Percentiles rank a stretch among this genome's conserved stretches.
Evolutionary conservation across 2,888 invertebrate species (phyloP).

Genomic region (Stenoptilia bipunctidactyla): DNA sequence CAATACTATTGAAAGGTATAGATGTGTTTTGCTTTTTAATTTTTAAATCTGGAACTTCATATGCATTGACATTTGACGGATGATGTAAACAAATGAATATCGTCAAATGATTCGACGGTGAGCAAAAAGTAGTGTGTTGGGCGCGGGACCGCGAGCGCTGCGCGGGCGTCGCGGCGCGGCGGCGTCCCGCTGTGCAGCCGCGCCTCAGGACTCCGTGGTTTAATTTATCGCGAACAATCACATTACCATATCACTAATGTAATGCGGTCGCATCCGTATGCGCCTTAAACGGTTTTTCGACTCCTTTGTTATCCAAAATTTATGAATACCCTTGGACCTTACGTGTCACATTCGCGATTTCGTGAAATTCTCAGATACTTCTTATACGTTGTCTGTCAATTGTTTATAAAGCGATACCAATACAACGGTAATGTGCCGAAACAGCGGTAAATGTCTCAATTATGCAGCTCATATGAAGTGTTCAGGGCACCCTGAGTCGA

Average conservation of each 20-base stretch:
- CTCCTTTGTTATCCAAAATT: constrained; percentile 62
- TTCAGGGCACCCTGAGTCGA: too few species aligned
- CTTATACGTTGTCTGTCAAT: constrained; percentile 50
- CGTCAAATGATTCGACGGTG: constrained; percentile 51
- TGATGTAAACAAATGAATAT: constrained; percentile 17
- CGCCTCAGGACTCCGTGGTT: constrained; percentile 37
- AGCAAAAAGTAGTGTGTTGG: constrained; percentile 30
- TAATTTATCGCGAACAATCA: constrained; percentile 67
- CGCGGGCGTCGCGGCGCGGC: constrained; percentile 35
- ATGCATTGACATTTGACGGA: constrained; percentile 28
- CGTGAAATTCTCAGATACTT: constrained; percentile 35
- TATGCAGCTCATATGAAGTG: constrained; percentile 11
- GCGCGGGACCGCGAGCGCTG: constrained; percentile 25
- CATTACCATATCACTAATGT: constrained; percentile 69
- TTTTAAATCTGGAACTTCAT: background rate
- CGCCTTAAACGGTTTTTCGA: constrained; percentile 62
- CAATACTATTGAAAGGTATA: too few species aligned
- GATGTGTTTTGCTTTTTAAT: background rate
- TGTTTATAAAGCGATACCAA: constrained; percentile 36
- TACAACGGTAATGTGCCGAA: constrained; percentile 23
- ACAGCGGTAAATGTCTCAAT: constrained; percentile 22
- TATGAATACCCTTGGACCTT: constrained; percentile 44
- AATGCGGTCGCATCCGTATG: constrained; percentile 57
- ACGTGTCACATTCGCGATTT: constrained; percentile 42
- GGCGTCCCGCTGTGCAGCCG: constrained; percentile 49